Evolutionary conservation across 64 coral and sea anemone genomes (phyloP).

Genomic region (Anthopleura sola): DNA sequence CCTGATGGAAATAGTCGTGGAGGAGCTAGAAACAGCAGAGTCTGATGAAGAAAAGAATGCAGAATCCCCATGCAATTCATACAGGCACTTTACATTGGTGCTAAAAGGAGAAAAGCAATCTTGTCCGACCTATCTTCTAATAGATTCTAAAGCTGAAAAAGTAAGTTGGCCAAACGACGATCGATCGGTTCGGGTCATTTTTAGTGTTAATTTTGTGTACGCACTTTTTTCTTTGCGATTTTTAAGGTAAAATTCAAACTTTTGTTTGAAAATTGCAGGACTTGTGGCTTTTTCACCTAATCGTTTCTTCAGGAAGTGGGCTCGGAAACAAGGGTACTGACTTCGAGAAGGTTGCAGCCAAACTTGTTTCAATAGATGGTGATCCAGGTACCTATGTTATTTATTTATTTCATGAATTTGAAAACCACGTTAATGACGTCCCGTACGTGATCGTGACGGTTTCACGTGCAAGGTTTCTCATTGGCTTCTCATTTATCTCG

Average conservation of each 20-base stretch:
- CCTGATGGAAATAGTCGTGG: conserved; percentile 75
- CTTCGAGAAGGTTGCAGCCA: conserved; percentile 66
- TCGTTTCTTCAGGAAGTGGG: conserved; percentile 86
- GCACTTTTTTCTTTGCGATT: too few species aligned
- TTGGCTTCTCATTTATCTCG: too few species aligned
- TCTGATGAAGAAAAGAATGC: conserved; percentile 56
- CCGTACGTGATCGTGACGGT: too few species aligned
- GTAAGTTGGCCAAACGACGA: not conserved
- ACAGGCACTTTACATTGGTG: conserved; percentile 68
- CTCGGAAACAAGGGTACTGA: conserved; percentile 87
- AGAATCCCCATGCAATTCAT: conserved; percentile 7
- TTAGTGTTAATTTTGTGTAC: too few species aligned
- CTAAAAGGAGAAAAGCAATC: conserved; percentile 77
- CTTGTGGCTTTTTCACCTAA: conserved; percentile 88
- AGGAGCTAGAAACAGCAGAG: conserved; percentile 66
- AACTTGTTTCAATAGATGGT: conserved; percentile 68
- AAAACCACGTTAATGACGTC: not conserved
- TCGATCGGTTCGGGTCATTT: too few species aligned
- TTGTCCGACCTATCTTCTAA: conserved; percentile 59
- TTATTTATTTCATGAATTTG: not conserved
- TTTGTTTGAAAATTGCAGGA: conserved; percentile 30
- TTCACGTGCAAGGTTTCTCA: too few species aligned
- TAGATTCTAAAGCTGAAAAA: conserved; percentile 79
- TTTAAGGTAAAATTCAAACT: too few species aligned
- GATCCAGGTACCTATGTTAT: conserved; percentile 46